A percentile compares a stretch with the other conserved stretches of the same genome.
Evolutionary conservation across 2,797 vertebrate species (phyloP).

Genomic region (Loriculus beryllinus): DNA sequence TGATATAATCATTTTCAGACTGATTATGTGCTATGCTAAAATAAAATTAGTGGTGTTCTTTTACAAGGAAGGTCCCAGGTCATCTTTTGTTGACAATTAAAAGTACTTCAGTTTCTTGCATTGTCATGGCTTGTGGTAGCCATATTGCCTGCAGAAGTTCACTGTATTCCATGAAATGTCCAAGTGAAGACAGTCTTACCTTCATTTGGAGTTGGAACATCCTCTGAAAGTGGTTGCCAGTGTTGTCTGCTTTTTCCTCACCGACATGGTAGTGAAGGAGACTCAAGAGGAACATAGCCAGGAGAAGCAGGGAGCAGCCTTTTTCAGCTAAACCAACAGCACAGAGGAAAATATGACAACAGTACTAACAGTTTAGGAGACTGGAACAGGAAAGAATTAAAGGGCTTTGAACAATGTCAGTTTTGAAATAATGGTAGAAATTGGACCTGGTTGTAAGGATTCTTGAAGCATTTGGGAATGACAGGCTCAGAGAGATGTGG

Average conservation of each 20-base stretch:
- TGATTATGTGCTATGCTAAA: background rate
- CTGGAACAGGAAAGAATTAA: background rate
- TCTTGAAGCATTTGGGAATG: background rate
- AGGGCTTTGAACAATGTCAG: background rate
- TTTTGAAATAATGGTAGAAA: background rate
- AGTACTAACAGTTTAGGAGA: background rate
- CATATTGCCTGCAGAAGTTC: background rate
- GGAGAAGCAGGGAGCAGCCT: background rate
- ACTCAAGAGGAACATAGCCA: background rate
- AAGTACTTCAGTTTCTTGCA: background rate
- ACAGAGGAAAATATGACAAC: background rate
- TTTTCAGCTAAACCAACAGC: background rate
- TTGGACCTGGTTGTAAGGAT: background rate
- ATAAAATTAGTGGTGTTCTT: background rate
- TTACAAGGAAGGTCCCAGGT: background rate
- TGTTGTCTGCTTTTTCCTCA: background rate
- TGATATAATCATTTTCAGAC: background rate
- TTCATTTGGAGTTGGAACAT: background rate
- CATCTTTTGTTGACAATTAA: background rate
- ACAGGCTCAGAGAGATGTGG: background rate
- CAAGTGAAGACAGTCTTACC: background rate
- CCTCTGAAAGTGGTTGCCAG: background rate
- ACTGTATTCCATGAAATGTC: background rate
- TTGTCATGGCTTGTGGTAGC: background rate
- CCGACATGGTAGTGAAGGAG: accelerated